A percentile compares a stretch with the other conserved stretches of the same genome.
Conservation (phyloP, 2,797 vertebrate genomes). For the Oophaga sylvatica region DNA sequence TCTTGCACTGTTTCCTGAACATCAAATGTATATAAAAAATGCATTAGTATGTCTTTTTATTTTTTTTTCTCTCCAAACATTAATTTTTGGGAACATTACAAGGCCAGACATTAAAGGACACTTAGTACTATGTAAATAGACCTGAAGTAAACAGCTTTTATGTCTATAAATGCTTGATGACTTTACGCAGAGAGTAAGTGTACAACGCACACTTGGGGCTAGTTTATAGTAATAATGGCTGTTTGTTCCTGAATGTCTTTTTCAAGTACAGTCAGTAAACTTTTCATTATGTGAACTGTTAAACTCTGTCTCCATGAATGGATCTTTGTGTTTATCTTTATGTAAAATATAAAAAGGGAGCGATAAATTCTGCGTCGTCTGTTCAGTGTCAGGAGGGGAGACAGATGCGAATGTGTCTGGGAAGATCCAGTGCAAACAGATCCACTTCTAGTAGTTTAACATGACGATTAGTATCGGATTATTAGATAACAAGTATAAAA, state of each 20-base stretch:
- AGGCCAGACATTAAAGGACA: constrained; percentile 33
- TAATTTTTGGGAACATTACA: not conserved
- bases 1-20: not conserved
- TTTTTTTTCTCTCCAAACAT: constrained; percentile 9
- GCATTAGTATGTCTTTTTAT: not conserved
- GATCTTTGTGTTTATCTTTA: constrained; percentile 63
- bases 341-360: constrained; percentile 57
- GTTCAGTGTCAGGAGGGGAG: constrained; percentile 33
- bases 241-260: constrained; percentile 52
- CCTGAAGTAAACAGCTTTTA: constrained; percentile 34
- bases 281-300: constrained; percentile 64
- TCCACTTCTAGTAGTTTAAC: not conserved
- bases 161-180: not conserved
- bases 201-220: constrained; percentile 18
- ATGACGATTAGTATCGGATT: not conserved
- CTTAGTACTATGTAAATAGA: constrained; percentile 27
- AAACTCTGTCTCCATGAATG: constrained; percentile 57
- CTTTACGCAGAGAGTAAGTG: constrained; percentile 25
- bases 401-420: constrained; percentile 25
- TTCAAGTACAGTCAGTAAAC: constrained; percentile 63
- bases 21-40: constrained; percentile 16
- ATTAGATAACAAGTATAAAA: not conserved
- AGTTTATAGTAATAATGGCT: constrained; percentile 46
- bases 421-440: not conserved
- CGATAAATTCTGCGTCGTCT: constrained; percentile 55